Evolutionary conservation across 2,797 vertebrate genomes (phyloP).

Genomic region (Calcarius lapponicus): DNA sequence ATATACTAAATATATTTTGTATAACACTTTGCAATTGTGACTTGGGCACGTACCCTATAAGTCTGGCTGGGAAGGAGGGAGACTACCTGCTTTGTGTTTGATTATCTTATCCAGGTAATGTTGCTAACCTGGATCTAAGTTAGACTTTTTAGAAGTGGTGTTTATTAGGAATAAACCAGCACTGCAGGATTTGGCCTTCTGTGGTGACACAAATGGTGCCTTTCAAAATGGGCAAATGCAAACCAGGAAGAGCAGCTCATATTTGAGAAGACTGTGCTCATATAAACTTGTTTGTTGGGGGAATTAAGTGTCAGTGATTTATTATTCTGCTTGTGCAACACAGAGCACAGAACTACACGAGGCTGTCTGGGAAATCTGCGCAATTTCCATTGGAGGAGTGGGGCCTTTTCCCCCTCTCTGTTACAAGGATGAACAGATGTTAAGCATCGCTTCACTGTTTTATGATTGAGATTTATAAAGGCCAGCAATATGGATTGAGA

Average conservation of each 20-base stretch:
- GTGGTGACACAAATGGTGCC: not conserved
- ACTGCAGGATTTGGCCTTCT: not conserved
- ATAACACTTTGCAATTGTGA: not conserved
- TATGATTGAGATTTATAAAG: constrained; percentile 26
- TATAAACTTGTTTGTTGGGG: not conserved
- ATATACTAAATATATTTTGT: not conserved
- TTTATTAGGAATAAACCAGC: not conserved
- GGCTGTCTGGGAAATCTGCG: not conserved
- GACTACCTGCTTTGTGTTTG: not conserved
- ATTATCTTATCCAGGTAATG: not conserved
- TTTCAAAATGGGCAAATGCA: not conserved
- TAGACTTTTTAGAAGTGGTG: not conserved
- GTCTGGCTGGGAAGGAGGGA: not conserved
- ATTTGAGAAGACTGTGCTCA: not conserved
- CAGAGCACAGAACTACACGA: not conserved
- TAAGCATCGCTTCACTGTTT: not conserved
- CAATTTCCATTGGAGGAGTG: not conserved
- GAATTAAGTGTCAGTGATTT: constrained; percentile 6
- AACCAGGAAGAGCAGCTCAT: not conserved
- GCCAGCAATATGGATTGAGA: not conserved
- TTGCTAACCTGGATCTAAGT: not conserved
- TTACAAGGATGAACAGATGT: constrained; percentile 47
- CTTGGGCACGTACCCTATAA: not conserved
- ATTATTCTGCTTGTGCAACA: not conserved
- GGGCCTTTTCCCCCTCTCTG: not conserved